Base-by-base conservation (phyloP, 2,888 invertebrate genomes). In the Keiferia lycopersicella region DNA sequence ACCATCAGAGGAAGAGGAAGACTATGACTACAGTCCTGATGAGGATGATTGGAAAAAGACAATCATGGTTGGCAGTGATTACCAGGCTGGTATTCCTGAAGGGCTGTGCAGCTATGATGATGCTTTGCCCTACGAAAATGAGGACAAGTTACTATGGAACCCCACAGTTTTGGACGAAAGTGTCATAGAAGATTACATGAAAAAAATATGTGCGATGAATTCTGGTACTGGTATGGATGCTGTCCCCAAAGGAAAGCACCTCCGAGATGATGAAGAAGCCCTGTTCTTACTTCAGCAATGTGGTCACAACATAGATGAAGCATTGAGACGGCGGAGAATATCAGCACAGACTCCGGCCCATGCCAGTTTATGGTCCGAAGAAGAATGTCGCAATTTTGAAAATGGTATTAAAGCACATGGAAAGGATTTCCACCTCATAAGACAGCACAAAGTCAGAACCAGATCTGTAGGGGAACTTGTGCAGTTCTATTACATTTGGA, bases 401-500 rank as follows among this genome's bases (percentile, higher is more conserved):
- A 96, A 96, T 78, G 99, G 99, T 48, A 93, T 99, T 10, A 94
- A 98, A 79, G 94, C 95, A 65, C 98, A 96, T 79, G 99, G 99
- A 38, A 99, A 99, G 91, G 98, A 99, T 87, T 99, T 99, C 84
- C 96, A 97, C 82, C 93, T 96, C 69, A 99, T 99, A 79, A 96
- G 98, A 77, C 96, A 97, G 80, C 95, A 97, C 80, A 98, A 98
- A 93, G 98, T 99, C 58, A 93, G 97, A 74, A 98, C 98, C 65
- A 93, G 99, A 73, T 97, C 98, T 10, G 98, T 99, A 53, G 98
- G 98, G 39, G 99, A 99, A 87, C 92, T 99, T 67, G 98, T 99
- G 14, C 98, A 99, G 82, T 99, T 99, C 91, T 97, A 97, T 86
- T 97, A 97, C 77, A 93, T 98, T 64, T 99, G 99, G 99, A 99